These are phyloP conservation scores for Drosophila yooni DNA, from an alignment of 2,888 invertebrate species.

Conservation along the genomic window DNA sequence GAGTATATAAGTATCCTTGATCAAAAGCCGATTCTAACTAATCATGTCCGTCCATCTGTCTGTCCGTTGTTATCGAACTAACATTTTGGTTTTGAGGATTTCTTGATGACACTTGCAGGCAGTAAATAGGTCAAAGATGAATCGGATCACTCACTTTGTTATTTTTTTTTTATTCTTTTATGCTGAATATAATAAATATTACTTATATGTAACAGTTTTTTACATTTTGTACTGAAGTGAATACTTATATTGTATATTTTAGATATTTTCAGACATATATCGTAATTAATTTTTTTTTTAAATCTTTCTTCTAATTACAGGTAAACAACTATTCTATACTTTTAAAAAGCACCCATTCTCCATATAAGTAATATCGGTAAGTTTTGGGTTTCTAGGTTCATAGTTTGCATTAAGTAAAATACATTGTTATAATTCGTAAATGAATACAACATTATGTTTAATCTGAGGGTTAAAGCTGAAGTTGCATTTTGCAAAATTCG, in stretches of 20 bases:
- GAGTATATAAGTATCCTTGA: background rate
- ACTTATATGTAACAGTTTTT: no score
- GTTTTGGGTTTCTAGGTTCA: background rate
- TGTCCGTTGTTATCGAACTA: no score
- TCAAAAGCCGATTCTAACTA: background rate
- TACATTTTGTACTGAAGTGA: background rate
- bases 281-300: background rate
- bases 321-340: slow-evolving; percentile 8
- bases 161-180: no score
- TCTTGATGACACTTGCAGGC: no score
- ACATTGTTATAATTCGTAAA: background rate
- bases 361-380: slow-evolving; percentile 7
- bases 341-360: background rate
- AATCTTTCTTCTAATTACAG: slow-evolving; percentile 31
- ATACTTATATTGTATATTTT: background rate
- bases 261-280: background rate
- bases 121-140: no score
- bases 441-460: background rate
- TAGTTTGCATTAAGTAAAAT: background rate
- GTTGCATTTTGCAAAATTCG: background rate
- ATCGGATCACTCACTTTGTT: no score
- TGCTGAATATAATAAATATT: background rate
- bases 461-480: no score
- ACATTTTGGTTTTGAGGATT: background rate
- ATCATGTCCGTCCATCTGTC: background rate